Percentiles rank a stretch among this genome's conserved stretches.
Conservation (phyloP, 2,888 invertebrate species). For the Empis stercorea region DNA sequence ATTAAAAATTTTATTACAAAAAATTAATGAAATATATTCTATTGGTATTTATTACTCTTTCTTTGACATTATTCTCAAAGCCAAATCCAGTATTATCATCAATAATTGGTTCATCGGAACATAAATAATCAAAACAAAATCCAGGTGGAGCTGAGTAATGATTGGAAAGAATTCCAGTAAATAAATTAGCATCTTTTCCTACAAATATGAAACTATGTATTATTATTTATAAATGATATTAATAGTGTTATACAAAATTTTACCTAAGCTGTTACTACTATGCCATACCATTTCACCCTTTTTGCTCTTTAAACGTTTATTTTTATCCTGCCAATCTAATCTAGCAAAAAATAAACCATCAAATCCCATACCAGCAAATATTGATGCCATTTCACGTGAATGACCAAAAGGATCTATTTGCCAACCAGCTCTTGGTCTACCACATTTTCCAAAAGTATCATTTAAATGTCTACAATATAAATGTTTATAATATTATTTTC, state of each 20-base stretch:
- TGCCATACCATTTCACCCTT: slow-evolving; percentile 78
- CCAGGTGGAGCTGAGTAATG: slow-evolving; percentile 76
- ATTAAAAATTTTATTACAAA: neutral
- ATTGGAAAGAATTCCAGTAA: slow-evolving; percentile 74
- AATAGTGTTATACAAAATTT: slow-evolving; percentile 11
- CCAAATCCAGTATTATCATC: slow-evolving; percentile 46
- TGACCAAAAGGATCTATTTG: slow-evolving; percentile 84
- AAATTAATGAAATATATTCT: neutral
- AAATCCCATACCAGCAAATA: slow-evolving; percentile 73
- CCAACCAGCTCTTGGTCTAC: slow-evolving; percentile 64
- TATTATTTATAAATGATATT: neutral
- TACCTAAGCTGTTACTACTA: slow-evolving; percentile 57
- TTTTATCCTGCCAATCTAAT: slow-evolving; percentile 76
- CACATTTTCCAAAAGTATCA: slow-evolving; percentile 60
- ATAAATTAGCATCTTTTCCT: slow-evolving; percentile 55
- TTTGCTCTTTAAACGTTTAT: slow-evolving; percentile 41
- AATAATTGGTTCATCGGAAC: slow-evolving; percentile 72
- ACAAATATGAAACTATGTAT: neutral
- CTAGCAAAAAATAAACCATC: slow-evolving; percentile 79
- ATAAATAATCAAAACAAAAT: slow-evolving; percentile 85
- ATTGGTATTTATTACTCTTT: slow-evolving; percentile 46
- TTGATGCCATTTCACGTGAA: slow-evolving; percentile 71
- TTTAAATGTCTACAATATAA: slow-evolving; percentile 42
- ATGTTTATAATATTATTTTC: neutral
- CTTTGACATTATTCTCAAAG: slow-evolving; percentile 67